phyloP scores from a whole-genome alignment of 2,113 vertebrate species.

The Poeciliopsis prolifica region DNA sequence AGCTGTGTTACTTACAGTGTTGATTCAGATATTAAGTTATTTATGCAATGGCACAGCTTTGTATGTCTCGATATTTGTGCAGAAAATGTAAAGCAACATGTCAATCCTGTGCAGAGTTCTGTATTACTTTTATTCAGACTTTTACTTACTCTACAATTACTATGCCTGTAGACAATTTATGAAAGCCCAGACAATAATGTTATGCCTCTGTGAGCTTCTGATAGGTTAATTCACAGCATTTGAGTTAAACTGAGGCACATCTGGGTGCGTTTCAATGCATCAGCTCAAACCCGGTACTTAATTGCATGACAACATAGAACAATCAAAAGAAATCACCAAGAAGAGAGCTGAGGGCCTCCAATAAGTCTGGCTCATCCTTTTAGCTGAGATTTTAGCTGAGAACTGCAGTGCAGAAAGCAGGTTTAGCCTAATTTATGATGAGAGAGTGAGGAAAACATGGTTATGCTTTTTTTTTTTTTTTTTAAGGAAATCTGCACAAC shows the following conservation, averaged over 20 bases:
- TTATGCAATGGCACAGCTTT: slow-evolving; percentile 39
- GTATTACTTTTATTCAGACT: not conserved
- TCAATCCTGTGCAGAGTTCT: not conserved
- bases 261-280: too few relatives aligned
- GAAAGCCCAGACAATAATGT: not conserved
- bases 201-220: too few relatives aligned
- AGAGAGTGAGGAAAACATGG: not conserved
- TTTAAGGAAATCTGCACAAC: not conserved
- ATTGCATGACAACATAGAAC: too few relatives aligned
- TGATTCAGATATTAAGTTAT: slow-evolving; percentile 5
- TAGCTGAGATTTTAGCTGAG: too few relatives aligned
- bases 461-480: not conserved
- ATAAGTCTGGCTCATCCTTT: too few relatives aligned
- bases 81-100: slow-evolving; percentile 27
- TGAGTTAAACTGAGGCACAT: not conserved
- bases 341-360: too few relatives aligned
- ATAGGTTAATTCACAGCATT: not conserved
- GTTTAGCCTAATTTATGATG: too few relatives aligned
- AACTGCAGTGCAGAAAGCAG: too few relatives aligned
- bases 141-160: not conserved
- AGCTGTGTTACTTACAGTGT: slow-evolving; percentile 24
- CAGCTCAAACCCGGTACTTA: too few relatives aligned
- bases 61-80: slow-evolving; percentile 37
- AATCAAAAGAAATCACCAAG: too few relatives aligned
- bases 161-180: not conserved